Evolutionary conservation across 2,113 vertebrate species (phyloP).

Genomic region (Syrrhaptes paradoxus): DNA sequence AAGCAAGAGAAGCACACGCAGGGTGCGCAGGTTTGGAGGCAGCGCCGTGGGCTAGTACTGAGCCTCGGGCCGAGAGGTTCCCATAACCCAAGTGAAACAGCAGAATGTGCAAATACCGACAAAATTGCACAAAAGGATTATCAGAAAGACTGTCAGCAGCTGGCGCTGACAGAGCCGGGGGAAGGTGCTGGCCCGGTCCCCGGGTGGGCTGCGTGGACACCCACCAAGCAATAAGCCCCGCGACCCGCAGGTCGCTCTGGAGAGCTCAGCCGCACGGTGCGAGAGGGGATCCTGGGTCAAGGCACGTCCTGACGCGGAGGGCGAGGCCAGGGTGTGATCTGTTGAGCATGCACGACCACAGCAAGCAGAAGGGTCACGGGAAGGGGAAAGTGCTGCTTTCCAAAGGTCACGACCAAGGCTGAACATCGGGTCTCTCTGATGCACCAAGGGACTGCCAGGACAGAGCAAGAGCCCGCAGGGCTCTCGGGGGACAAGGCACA

Average conservation of each 20-base stretch:
- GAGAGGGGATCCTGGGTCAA: background rate
- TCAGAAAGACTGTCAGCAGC: background rate
- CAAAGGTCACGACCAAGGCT: background rate
- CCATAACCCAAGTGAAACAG: background rate
- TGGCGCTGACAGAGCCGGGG: background rate
- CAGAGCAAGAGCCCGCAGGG: background rate
- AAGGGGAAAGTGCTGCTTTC: background rate
- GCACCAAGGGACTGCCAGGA: background rate
- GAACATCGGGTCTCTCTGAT: background rate
- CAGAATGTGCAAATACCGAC: background rate
- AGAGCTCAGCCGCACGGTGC: background rate
- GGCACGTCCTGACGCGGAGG: background rate
- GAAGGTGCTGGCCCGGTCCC: background rate
- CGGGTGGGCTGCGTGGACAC: background rate
- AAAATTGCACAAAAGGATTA: background rate
- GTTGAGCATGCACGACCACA: rapidly evolving
- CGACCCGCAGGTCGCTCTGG: background rate
- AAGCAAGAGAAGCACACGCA: background rate
- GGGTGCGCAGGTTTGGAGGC: background rate
- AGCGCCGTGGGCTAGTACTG: background rate
- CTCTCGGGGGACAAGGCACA: background rate
- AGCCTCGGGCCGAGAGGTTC: background rate
- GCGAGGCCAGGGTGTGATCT: background rate
- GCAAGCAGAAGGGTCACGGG: background rate
- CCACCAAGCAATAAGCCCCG: background rate